A percentile compares a stretch with the other conserved stretches of the same genome.
phyloP scores from a whole-genome alignment of 1,140 invertebrate species.

The Drosophila nigromelanica region DNA sequence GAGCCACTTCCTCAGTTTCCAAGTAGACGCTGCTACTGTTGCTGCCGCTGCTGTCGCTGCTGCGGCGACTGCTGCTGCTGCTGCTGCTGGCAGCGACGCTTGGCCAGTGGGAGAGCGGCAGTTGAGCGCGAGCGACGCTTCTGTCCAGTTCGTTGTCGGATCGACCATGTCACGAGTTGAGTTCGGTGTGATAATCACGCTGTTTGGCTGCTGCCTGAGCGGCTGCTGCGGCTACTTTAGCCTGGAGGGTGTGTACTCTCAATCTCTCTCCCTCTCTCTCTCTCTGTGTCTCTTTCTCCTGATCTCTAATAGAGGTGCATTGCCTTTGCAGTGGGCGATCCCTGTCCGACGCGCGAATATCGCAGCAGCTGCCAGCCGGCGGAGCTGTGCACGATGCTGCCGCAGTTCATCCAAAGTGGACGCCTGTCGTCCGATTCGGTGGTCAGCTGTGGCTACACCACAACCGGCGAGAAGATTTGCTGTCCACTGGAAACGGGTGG shows the following conservation, averaged over 20 bases:
- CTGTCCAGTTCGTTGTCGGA: constrained; percentile 34
- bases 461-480: constrained; percentile 60
- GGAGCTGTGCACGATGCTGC: constrained; percentile 43
- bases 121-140: constrained; percentile 37
- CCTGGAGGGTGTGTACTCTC: constrained; percentile 54
- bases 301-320: background rate
- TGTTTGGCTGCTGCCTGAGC: constrained; percentile 42
- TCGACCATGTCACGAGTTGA: constrained; percentile 50
- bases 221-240: constrained; percentile 46
- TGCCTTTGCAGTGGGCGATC: constrained; percentile 54
- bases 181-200: constrained; percentile 2
- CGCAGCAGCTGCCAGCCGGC: constrained; percentile 55
- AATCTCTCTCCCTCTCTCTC: constrained; percentile 1
- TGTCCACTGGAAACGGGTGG: constrained; percentile 48
- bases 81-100: background rate
- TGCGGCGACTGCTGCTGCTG: background rate
- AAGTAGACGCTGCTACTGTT: background rate
- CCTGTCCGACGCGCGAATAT: constrained; percentile 51
- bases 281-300: background rate
- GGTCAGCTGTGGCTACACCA: constrained; percentile 56
- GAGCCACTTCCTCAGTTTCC: constrained; percentile 1
- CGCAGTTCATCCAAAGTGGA: constrained; percentile 26
- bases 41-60: background rate
- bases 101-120: constrained; percentile 17
- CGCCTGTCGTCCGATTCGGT: constrained; percentile 21